Conservation (phyloP, 2,113 vertebrate species). For the Vidua chalybeata region DNA sequence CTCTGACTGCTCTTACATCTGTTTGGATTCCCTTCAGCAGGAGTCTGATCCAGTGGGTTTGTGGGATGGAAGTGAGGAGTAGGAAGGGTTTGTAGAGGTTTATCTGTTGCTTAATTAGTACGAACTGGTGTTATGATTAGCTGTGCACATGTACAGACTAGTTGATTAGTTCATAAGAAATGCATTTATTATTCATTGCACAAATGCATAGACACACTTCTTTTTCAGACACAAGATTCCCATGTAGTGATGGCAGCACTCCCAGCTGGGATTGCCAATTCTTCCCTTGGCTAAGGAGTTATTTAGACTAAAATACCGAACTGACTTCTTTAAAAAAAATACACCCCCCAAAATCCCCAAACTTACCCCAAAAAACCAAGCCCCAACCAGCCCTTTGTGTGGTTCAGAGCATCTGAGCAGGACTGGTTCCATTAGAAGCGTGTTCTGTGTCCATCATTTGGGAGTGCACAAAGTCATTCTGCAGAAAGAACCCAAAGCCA, state of each 20-base stretch:
- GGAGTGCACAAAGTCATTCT: background rate
- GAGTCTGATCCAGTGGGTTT: background rate
- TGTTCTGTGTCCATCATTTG: rapidly evolving
- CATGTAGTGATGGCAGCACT: background rate
- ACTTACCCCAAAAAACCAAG: background rate
- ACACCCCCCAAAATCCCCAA: no score
- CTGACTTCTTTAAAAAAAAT: background rate
- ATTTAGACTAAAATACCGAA: background rate
- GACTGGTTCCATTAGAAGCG: background rate
- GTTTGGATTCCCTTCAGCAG: background rate
- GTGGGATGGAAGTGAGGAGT: background rate
- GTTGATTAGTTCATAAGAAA: background rate
- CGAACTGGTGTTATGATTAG: background rate
- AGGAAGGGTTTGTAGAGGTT: background rate
- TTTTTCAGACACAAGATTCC: background rate
- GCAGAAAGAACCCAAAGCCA: no score
- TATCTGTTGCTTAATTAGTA: background rate
- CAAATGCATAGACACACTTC: background rate
- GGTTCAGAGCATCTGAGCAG: background rate
- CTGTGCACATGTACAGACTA: background rate
- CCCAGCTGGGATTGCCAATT: background rate
- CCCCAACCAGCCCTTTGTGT: rapidly evolving
- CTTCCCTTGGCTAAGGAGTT: background rate
- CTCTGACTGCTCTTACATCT: background rate
- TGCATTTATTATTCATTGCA: background rate